Evolutionary conservation across 2,888 invertebrate genomes (phyloP), one percentile per base, ranked within the genome.

Genomic region (Micoletzkya japonica): DNA sequence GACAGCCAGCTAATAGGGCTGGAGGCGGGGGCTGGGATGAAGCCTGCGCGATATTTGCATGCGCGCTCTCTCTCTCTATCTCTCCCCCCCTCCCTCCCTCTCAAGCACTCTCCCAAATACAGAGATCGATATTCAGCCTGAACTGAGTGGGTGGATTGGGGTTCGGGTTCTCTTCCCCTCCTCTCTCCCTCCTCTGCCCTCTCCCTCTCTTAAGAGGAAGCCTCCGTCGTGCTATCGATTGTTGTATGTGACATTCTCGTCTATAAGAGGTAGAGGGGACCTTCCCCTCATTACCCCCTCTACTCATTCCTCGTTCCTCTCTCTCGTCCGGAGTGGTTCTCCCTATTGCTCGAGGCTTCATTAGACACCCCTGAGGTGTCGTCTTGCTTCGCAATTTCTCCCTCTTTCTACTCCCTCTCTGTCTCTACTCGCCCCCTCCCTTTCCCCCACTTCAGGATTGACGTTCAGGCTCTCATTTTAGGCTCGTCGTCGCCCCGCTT

Each of bases 401-500:
- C 58, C 37, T 69, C 71, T 61, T 72, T 57, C 30, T 54, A 37
- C 44, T 57, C 58, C 44, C 37, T 64, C 37, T 34, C 34, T 32
- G 37, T 49, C 28, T 67, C 44, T 57, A 7, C 49, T 37, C 32
- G 7, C 24, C 30, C 17, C 30, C 10, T 17, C 14, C 30, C 37
- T 4, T 37, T 4, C 20, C 26, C 54, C n/a, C 37, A 37, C 44
- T n/a, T 39, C 30, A 28, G 34, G 37, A 37, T 59, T 59, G 59
- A 39, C 44, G n/a, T n/a, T n/a, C n/a, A n/a, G n/a, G n/a, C n/a
- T n/a, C n/a, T n/a, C n/a, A n/a, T n/a, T n/a, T n/a, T n/a, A n/a
- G n/a, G n/a, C n/a, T n/a, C n/a, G n/a, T n/a, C n/a, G n/a, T n/a
- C n/a, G n/a, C n/a, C n/a, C n/a, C n/a, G n/a, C n/a, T n/a, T n/a